Evolutionary conservation across 2,888 invertebrate genomes (phyloP).

Genomic region (Metalampra italica): DNA sequence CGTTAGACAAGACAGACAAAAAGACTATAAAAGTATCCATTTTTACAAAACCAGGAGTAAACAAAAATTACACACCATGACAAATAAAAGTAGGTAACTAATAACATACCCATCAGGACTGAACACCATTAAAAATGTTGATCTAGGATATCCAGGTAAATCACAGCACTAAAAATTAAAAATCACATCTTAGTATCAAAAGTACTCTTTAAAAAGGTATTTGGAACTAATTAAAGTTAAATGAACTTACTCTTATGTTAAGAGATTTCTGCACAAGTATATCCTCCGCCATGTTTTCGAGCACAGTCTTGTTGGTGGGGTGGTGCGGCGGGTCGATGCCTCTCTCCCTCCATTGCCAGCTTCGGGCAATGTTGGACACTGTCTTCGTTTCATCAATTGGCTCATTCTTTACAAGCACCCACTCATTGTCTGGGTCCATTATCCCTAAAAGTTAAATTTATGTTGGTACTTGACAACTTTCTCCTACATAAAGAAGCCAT

Average conservation of each 20-base stretch:
- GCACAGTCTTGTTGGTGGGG: constrained; percentile 68
- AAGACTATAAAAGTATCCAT: too few relatives aligned
- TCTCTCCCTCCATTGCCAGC: constrained; percentile 69
- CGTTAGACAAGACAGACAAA: too few relatives aligned
- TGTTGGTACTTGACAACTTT: too few relatives aligned
- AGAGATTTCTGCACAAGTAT: constrained; percentile 80
- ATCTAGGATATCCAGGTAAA: constrained; percentile 85
- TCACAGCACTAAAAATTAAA: constrained; percentile 80
- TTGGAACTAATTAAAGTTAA: not conserved
- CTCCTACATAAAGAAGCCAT: too few relatives aligned
- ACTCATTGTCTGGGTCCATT: constrained; percentile 71
- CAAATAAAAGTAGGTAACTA: not conserved
- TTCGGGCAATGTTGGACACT: constrained; percentile 59
- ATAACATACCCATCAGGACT: constrained; percentile 88
- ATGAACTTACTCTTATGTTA: constrained; percentile 77
- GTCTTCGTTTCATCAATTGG: constrained; percentile 51
- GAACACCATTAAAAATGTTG: constrained; percentile 92
- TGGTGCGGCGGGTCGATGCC: constrained; percentile 58
- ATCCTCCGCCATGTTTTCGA: constrained; percentile 82
- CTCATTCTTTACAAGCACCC: constrained; percentile 63
- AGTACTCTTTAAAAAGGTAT: not conserved
- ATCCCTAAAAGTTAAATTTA: constrained; percentile 18
- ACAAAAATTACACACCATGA: not conserved
- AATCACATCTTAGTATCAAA: not conserved
- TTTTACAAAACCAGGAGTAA: too few relatives aligned